Percentiles rank a stretch among this genome's conserved stretches.
phyloP scores from a whole-genome alignment of 2,888 invertebrate species.

The Pyrrhia umbra region DNA sequence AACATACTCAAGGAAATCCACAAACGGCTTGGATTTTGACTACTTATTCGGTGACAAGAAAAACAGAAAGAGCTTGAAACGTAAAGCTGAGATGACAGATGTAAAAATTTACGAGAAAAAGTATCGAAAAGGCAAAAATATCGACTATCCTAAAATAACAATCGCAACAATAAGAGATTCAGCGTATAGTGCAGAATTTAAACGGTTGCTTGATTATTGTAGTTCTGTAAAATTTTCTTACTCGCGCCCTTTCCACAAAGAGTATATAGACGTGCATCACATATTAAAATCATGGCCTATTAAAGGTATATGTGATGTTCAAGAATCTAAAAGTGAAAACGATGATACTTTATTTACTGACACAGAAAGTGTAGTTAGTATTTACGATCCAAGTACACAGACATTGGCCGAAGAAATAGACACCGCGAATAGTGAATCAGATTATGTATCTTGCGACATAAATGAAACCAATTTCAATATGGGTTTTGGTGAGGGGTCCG shows the following conservation, averaged over 20 bases:
- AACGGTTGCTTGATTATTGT: constrained; percentile 76
- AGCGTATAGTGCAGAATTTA: constrained; percentile 78
- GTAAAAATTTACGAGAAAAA: constrained; percentile 68
- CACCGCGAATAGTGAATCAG: constrained; percentile 66
- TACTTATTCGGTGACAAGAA: constrained; percentile 29
- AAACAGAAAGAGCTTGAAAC: constrained; percentile 68
- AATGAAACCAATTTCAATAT: constrained; percentile 85
- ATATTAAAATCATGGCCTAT: constrained; percentile 79
- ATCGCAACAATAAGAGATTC: constrained; percentile 64
- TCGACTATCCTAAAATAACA: constrained; percentile 78
- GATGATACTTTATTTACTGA: constrained; percentile 71
- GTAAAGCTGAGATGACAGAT: constrained; percentile 75
- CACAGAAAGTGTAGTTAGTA: constrained; percentile 45
- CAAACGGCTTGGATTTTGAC: constrained; percentile 9
- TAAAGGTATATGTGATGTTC: constrained; percentile 47
- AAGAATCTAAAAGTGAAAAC: constrained; percentile 49
- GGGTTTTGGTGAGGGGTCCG: constrained; percentile 91
- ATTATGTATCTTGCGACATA: constrained; percentile 65
- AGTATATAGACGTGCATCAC: constrained; percentile 74
- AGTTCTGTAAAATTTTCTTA: constrained; percentile 83
- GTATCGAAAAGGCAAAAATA: constrained; percentile 83
- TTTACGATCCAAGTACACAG: constrained; percentile 70
- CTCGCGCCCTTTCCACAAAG: constrained; percentile 80
- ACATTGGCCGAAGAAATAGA: constrained; percentile 81
- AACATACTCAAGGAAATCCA: constrained; percentile 71